Percentiles rank a stretch among this genome's conserved stretches.
Evolutionary conservation across 2,113 vertebrate species (phyloP).

Genomic region (Chionodraco myersi): DNA sequence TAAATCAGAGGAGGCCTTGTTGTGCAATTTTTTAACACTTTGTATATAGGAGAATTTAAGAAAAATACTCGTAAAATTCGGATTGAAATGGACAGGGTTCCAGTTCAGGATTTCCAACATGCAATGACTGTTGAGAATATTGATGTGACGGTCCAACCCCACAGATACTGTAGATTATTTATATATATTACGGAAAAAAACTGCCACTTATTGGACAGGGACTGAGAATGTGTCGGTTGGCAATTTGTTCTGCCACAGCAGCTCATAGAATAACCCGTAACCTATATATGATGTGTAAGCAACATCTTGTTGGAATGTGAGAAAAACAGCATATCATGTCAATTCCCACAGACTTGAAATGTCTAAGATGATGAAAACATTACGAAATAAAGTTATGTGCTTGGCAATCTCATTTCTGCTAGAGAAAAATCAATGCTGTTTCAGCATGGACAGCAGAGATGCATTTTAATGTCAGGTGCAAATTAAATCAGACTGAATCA

Average conservation of each 20-base stretch:
- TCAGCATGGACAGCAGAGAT: conserved; percentile 6
- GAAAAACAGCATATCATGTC: not conserved
- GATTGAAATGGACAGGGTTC: not conserved
- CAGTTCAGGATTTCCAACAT: not conserved
- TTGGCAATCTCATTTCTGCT: conserved; percentile 28
- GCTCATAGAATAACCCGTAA: not conserved
- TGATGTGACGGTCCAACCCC: too few relatives aligned
- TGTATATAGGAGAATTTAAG: too few relatives aligned
- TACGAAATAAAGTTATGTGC: conserved; percentile 21
- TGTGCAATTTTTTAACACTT: too few relatives aligned
- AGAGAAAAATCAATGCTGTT: conserved; percentile 28
- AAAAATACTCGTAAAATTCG: not conserved
- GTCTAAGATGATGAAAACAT: conserved; percentile 38
- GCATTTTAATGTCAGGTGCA: conserved; percentile 33
- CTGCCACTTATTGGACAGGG: too few relatives aligned
- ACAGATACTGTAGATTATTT: not conserved
- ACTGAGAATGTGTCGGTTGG: not conserved
- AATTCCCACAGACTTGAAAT: conserved; percentile 3
- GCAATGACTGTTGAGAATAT: not conserved
- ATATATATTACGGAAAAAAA: not conserved
- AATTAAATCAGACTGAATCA: conserved; percentile 38
- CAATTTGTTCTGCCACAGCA: not conserved
- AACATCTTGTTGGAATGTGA: conserved; percentile 12
- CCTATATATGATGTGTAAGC: not conserved
- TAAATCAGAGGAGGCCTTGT: too few relatives aligned